phyloP scores from a whole-genome alignment of 2,113 vertebrate species.

The Prunella fulvescens region DNA sequence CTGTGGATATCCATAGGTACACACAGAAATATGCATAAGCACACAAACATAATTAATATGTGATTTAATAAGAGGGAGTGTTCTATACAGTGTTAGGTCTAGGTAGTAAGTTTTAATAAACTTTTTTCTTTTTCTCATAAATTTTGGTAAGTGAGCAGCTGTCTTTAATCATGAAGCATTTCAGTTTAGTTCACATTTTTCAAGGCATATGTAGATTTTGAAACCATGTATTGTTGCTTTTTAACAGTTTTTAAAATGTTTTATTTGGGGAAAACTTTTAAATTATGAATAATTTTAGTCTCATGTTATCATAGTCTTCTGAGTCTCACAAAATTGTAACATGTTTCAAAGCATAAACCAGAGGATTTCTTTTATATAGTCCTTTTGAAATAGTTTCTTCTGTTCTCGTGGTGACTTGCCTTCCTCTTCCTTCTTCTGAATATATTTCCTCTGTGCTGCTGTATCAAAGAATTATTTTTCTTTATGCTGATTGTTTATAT shows the following conservation, averaged over 20 bases:
- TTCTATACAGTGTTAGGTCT: not conserved
- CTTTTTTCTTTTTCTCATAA: not conserved
- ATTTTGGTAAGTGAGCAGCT: not conserved
- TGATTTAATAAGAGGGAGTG: not conserved
- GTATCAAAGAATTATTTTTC: slow-evolving; percentile 48
- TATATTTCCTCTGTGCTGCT: slow-evolving; percentile 49
- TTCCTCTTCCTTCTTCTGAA: slow-evolving; percentile 49
- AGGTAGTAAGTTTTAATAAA: not conserved
- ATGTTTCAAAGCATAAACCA: slow-evolving; percentile 27
- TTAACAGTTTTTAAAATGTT: not conserved
- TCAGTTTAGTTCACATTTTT: not conserved
- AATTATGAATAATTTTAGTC: slow-evolving; percentile 30
- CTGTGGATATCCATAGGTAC: not conserved
- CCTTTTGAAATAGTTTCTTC: slow-evolving; percentile 31
- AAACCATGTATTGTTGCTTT: not conserved
- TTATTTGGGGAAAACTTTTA: not conserved
- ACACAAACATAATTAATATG: not conserved
- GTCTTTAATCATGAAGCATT: not conserved
- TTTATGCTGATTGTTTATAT: slow-evolving; percentile 57
- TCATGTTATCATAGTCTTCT: not conserved
- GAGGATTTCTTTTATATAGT: not conserved
- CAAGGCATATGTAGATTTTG: not conserved
- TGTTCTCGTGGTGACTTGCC: slow-evolving; percentile 26
- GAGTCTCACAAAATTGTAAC: not conserved
- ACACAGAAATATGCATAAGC: not conserved